A percentile compares a stretch with the other conserved stretches of the same genome.
Evolutionary conservation across 1,140 invertebrate genomes (phyloP).

Genomic region (Pachypsylla venusta): DNA sequence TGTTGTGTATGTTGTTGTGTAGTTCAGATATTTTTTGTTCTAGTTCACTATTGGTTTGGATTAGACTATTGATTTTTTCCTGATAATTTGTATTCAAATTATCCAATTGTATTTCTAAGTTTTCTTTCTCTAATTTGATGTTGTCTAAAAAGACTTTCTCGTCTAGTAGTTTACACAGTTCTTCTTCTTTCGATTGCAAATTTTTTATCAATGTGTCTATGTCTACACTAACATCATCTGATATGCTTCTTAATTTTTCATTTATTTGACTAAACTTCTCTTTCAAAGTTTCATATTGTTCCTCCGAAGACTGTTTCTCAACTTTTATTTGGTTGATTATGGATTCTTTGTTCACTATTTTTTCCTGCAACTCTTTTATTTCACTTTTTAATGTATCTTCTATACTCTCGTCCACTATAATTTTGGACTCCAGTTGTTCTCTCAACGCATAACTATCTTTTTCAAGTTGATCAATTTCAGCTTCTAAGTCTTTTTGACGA

Average conservation of each 20-base stretch:
- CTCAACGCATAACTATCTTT: background rate
- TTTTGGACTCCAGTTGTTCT: constrained; percentile 1
- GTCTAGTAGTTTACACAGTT: background rate
- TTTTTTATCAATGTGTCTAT: background rate
- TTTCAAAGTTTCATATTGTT: background rate
- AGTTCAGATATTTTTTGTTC: background rate
- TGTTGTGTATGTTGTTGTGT: background rate
- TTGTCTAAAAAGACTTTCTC: background rate
- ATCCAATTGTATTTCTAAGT: background rate
- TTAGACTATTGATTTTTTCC: background rate
- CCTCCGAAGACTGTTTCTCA: background rate
- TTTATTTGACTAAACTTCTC: background rate
- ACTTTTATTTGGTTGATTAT: background rate
- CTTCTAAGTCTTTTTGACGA: background rate
- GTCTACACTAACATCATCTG: background rate
- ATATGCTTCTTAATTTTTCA: background rate
- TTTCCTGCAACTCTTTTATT: background rate
- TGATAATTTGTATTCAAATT: constrained; percentile 2
- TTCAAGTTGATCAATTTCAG: background rate
- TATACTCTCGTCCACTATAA: background rate
- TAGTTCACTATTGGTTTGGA: background rate
- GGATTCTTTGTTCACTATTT: background rate
- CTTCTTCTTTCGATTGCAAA: background rate
- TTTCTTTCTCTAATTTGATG: constrained; percentile 9
- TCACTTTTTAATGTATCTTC: background rate